Evolutionary conservation across 2,888 invertebrate genomes (phyloP).

Genomic region (Encarsia formosa): DNA sequence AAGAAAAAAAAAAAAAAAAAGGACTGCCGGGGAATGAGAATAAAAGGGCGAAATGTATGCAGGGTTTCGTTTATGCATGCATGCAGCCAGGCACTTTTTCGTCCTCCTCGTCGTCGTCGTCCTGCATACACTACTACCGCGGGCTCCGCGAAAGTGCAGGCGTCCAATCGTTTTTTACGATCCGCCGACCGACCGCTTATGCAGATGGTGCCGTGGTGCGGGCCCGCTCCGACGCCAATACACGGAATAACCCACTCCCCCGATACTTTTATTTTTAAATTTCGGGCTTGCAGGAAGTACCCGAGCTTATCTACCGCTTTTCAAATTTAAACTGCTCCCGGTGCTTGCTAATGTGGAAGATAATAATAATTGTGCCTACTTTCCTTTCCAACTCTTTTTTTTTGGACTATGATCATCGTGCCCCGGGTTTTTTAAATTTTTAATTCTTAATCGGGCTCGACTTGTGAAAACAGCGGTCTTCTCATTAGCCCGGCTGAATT

Average conservation of each 20-base stretch:
- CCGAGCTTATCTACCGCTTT: not conserved
- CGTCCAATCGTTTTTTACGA: conserved; percentile 24
- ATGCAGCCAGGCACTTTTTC: conserved; percentile 5
- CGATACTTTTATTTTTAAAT: no score
- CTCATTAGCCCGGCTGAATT: no score
- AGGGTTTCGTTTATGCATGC: conserved; percentile 18
- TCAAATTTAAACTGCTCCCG: not conserved
- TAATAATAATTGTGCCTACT: no score
- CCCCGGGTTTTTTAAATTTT: no score
- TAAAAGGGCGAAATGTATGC: conserved; percentile 11
- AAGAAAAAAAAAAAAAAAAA: not conserved
- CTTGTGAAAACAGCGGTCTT: no score
- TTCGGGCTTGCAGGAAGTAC: no score
- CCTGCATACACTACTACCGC: not conserved
- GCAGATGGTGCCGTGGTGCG: conserved; percentile 17
- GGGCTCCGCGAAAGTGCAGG: not conserved
- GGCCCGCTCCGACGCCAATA: no score
- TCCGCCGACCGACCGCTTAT: conserved; percentile 6
- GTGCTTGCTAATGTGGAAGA: no score
- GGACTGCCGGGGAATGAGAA: not conserved
- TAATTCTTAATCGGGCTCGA: no score
- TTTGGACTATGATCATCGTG: no score
- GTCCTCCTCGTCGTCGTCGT: not conserved
- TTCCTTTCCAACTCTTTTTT: no score
- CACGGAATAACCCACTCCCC: no score